Base-by-base conservation (phyloP, 2,113 vertebrate genomes). In the Vidua chalybeata region DNA sequence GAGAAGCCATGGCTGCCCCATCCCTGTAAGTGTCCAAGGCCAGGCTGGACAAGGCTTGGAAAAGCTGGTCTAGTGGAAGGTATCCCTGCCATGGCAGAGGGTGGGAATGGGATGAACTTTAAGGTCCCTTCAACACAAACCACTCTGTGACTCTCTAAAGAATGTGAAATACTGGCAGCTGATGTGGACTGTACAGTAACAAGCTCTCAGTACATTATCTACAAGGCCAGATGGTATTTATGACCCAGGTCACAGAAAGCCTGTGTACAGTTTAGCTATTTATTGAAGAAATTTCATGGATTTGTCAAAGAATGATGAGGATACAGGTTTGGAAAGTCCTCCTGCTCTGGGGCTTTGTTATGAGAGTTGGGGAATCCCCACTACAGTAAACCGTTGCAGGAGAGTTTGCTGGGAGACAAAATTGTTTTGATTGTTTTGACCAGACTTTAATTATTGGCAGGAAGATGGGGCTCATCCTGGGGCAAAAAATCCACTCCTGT, bases 341-440 rank as follows among this genome's bases (percentile, higher is more conserved):
- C 63, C 59, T 19, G 33, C 30, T 37, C 16, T 0, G 3, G 27
- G 18, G 28, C 33, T 87, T 68, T 41, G 24, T 45, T 45, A 21
- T 9, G 39, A 46, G 81, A 58, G 41, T 1, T 62, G 54, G 10
- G 22, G 59, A 80, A 18, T 71, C 31, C 14, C 21, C 21, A 33
- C 18, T 3, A 0, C 1, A 52, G 58, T 37, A 93, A 83, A 55
- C 45, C 30, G 31, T 17, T 2, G 0, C 0, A 4, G 85, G 17
- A 87, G 18, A 23, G 14, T 56, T 80, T 84, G 11, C 24, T 77
- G 59, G 39, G 61, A 71, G 37, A 78, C 21, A 75, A 87, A 87
- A 67, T 19, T n/a, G 9, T 18, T 78, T 80, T 30, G 10, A 69
- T 75, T 72, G 31, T 18, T 94, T 52, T 68, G 64, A 41, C 12